Evolutionary conservation across 37 sponge, comb jelly and placozoan species (phyloP), one percentile per base, ranked within the genome.

Genomic region (Corticium candelabrum): DNA sequence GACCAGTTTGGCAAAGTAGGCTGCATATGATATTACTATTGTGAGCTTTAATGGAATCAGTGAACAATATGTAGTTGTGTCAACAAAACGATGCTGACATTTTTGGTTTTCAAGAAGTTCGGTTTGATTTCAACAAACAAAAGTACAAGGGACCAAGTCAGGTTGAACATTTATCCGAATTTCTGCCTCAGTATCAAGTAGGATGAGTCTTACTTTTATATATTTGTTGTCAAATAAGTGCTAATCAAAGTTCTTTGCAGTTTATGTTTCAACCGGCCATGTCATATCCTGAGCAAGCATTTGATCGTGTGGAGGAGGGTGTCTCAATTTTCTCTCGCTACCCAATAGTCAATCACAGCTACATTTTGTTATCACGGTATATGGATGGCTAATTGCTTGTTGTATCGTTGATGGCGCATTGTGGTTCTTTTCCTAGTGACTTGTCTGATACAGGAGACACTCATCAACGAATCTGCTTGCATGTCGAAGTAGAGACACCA

Each of bases 221-320:
- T 4, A 70, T 30, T 70, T 15, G 5, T 70, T 70, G 4, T 30
- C 4, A 30, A 70, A 4, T 4, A 70, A 70, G 5, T 3, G 21
- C 2, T 76, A 11, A 31, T 33, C 77, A 4, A n/a, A 67, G 11
- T 37, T 82, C 3, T 67, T 69, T 41, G 56, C 37, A 93, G 84
- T 89, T 74, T 82, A 81, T 93, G 21, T 93, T 57, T 70, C 93
- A 93, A 70, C 89, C 93, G 32, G 93, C 93, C 43, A 93, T 86
- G 87, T 33, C 85, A 43, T 81, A 84, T 43, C 34, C 57, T 0
- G 67, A 21, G 3, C 35, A 40, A 15, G 11, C 37, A 34, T 11
- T 37, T 37, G 82, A 37, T 0, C 83, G 86, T 34, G 68, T 75
- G 1, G 89, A 93, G 38, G 93, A 93, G 68, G 93, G 93, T 50